Percentiles rank a stretch among this genome's conserved stretches.
These are phyloP conservation scores for Chrysina gloriosa DNA, from an alignment of 2,888 invertebrate species.

Conservation along the genomic window DNA sequence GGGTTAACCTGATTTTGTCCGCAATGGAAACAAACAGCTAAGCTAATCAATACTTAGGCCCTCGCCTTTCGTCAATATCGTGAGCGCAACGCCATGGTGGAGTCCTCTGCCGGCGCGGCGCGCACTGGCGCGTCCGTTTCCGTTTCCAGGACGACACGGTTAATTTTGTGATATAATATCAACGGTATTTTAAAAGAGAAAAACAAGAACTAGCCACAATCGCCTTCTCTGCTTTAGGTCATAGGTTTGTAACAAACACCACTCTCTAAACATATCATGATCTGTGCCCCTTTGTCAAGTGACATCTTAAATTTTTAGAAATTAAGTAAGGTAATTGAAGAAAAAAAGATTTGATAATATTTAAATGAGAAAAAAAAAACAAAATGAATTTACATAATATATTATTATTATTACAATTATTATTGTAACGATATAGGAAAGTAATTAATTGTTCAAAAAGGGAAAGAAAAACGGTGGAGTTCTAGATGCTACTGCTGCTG, in stretches of 20 bases:
- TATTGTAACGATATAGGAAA: constrained; percentile 33
- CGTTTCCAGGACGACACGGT: constrained; percentile 4
- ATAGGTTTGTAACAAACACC: constrained; percentile 73
- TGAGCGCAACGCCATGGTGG: neutral
- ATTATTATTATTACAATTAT: constrained; percentile 43
- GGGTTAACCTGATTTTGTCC: too few species aligned
- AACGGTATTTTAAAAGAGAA: constrained; percentile 57
- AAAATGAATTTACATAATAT: constrained; percentile 47
- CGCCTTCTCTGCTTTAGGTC: constrained; percentile 69
- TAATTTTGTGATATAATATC: constrained; percentile 48
- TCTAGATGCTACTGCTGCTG: constrained; percentile 29
- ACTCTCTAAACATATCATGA: constrained; percentile 84
- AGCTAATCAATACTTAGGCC: neutral
- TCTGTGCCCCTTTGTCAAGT: constrained; percentile 81
- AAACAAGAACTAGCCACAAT: constrained; percentile 65
- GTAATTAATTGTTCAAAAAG: constrained; percentile 33
- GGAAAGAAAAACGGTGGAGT: constrained; percentile 22
- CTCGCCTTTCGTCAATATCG: constrained; percentile 1
- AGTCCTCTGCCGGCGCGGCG: too few species aligned
- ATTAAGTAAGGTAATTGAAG: constrained; percentile 62
- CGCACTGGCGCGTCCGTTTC: neutral
- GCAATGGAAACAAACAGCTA: neutral
- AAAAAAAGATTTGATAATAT: constrained; percentile 66
- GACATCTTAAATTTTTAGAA: constrained; percentile 68
- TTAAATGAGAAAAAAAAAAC: constrained; percentile 54